Conservation (phyloP, 2,888 invertebrate genomes). For the Aphrophora alni region DNA sequence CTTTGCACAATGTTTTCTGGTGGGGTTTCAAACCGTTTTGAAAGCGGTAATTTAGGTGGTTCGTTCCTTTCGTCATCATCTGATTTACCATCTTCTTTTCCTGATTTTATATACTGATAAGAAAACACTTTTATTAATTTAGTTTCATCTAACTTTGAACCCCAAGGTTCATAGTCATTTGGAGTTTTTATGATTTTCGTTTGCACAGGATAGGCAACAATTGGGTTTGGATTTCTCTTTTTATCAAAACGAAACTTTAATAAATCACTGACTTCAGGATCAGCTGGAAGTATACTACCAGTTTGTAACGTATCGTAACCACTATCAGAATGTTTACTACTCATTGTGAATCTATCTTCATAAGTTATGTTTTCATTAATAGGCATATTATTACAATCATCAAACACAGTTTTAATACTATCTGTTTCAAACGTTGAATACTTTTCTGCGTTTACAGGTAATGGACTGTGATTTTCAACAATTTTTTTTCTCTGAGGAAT, state of each 20-base stretch:
- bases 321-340: constrained; percentile 55
- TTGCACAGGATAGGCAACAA: constrained; percentile 42
- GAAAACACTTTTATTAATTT: constrained; percentile 58
- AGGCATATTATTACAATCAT: constrained; percentile 24
- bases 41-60: constrained; percentile 17
- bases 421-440: neutral
- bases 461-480: constrained; percentile 22
- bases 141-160: constrained; percentile 56
- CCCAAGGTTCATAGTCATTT: constrained; percentile 53
- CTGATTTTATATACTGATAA: constrained; percentile 57
- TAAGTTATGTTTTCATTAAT: constrained; percentile 34
- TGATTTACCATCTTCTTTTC: constrained; percentile 37
- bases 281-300: constrained; percentile 32
- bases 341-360: constrained; percentile 46
- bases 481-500: constrained; percentile 25
- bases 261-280: constrained; percentile 43
- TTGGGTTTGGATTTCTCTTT: constrained; percentile 25
- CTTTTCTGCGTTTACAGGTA: neutral
- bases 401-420: constrained; percentile 13
- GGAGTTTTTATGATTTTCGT: constrained; percentile 21
- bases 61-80: constrained; percentile 28
- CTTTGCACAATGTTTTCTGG: constrained; percentile 55
- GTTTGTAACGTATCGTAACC: constrained; percentile 55
- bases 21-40: constrained; percentile 44
- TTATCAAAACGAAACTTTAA: constrained; percentile 42